Percentiles rank a stretch among this genome's conserved stretches.
Evolutionary conservation across 2,797 vertebrate genomes (phyloP).

Genomic region (Platalea minor): DNA sequence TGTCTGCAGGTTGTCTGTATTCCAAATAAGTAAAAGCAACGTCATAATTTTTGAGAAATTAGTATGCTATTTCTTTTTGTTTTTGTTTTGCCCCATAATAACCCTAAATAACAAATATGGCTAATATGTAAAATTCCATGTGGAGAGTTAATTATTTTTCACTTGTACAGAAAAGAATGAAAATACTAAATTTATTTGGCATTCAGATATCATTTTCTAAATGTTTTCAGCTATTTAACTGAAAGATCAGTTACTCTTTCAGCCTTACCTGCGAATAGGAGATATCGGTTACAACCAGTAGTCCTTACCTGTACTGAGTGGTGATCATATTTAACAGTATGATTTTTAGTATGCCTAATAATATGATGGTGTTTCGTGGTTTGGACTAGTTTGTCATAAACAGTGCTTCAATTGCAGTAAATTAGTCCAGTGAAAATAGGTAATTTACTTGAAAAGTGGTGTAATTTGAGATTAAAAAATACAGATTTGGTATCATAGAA

Average conservation of each 20-base stretch:
- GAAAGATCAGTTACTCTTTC: not conserved
- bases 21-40: not conserved
- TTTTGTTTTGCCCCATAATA: not conserved
- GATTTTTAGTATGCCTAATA: not conserved
- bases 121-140: not conserved
- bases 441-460: not conserved
- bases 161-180: not conserved
- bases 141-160: not conserved
- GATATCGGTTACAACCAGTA: not conserved
- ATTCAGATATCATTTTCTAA: not conserved
- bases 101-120: not conserved
- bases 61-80: not conserved
- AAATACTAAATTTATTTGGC: not conserved
- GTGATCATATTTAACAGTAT: not conserved
- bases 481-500: not conserved
- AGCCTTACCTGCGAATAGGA: not conserved
- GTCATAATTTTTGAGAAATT: not conserved
- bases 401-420: not conserved
- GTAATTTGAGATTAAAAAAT: not conserved
- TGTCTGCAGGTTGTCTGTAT: not conserved
- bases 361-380: not conserved
- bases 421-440: not conserved
- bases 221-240: not conserved
- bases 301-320: not conserved
- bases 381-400: not conserved